phyloP scores from a whole-genome alignment of 2,888 invertebrate genomes.

The Cyrtodaria siliqua region DNA sequence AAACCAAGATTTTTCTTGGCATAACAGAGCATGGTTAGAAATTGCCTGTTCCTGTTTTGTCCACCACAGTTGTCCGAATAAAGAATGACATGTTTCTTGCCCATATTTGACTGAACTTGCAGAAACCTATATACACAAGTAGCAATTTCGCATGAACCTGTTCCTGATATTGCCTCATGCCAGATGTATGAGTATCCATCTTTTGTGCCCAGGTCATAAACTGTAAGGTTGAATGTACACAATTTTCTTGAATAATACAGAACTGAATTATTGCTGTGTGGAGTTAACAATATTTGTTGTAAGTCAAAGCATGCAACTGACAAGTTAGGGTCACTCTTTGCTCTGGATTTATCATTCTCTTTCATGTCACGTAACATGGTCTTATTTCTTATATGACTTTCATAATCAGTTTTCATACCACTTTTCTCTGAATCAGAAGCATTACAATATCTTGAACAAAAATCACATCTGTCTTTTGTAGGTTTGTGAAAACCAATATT shows the following conservation, averaged over 20 bases:
- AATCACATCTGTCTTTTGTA: slow-evolving; percentile 35
- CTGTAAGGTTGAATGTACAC: slow-evolving; percentile 24
- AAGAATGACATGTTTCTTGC: slow-evolving; percentile 12
- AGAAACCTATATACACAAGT: slow-evolving; percentile 24
- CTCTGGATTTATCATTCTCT: slow-evolving; percentile 26
- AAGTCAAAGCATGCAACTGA: slow-evolving; percentile 25
- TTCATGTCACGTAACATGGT: slow-evolving; percentile 20
- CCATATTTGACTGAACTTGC: slow-evolving; percentile 20
- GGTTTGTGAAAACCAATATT: slow-evolving; percentile 31
- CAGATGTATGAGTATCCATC: slow-evolving; percentile 29
- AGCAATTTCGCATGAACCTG: slow-evolving; percentile 32
- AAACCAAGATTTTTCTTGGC: neutral
- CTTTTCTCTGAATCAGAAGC: slow-evolving; percentile 15
- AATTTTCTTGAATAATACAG: slow-evolving; percentile 24
- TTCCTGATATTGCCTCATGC: slow-evolving; percentile 26
- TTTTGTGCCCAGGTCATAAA: slow-evolving; percentile 23
- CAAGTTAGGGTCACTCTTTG: neutral
- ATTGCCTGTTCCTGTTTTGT: neutral
- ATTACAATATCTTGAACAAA: slow-evolving; percentile 29
- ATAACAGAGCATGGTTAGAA: slow-evolving; percentile 1
- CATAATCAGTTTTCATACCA: neutral
- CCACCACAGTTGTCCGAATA: neutral
- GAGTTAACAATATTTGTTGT: slow-evolving; percentile 14
- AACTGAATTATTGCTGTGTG: slow-evolving; percentile 10
- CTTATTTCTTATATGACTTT: slow-evolving; percentile 32